These are phyloP conservation scores for Temnopleurus reevesii DNA, from an alignment of 53 echinoderm and acorn worm species.

Conservation along the genomic window DNA sequence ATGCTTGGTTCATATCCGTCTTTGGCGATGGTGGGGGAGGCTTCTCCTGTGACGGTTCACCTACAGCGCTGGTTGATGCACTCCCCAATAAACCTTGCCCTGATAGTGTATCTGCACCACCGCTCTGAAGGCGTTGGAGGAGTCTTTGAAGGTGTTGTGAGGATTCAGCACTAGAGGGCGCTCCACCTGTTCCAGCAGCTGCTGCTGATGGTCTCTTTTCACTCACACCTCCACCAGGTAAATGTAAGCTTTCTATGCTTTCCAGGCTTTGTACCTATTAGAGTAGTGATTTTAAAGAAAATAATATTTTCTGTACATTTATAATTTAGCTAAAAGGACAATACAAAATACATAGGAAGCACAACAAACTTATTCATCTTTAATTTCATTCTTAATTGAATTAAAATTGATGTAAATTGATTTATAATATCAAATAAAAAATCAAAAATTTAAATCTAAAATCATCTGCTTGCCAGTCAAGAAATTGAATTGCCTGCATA, in stretches of 20 bases:
- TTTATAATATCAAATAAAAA: too few species aligned
- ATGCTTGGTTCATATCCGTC: constrained; percentile 50
- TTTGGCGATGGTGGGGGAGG: background rate
- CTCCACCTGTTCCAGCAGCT: constrained; percentile 53
- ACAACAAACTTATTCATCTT: too few species aligned
- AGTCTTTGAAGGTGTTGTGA: constrained; percentile 53
- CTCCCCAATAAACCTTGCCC: background rate
- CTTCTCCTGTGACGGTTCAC: constrained; percentile 38
- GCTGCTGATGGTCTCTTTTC: constrained; percentile 1
- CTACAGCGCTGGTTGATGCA: background rate
- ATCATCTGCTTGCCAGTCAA: too few species aligned
- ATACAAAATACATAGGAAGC: too few species aligned
- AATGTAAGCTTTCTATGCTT: constrained; percentile 48
- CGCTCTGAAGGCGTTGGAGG: constrained; percentile 45
- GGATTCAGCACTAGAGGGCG: constrained; percentile 51
- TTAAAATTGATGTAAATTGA: too few species aligned
- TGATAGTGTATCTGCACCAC: constrained; percentile 10
- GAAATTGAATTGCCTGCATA: too few species aligned
- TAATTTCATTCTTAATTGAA: too few species aligned
- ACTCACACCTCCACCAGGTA: background rate
- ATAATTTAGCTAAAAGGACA: too few species aligned
- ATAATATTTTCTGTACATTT: too few species aligned
- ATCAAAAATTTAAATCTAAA: too few species aligned
- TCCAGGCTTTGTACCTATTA: constrained; percentile 53
- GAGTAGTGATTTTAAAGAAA: too few species aligned